Base-by-base conservation (phyloP, 2,888 invertebrate genomes). In the Osmoderma eremita region DNA sequence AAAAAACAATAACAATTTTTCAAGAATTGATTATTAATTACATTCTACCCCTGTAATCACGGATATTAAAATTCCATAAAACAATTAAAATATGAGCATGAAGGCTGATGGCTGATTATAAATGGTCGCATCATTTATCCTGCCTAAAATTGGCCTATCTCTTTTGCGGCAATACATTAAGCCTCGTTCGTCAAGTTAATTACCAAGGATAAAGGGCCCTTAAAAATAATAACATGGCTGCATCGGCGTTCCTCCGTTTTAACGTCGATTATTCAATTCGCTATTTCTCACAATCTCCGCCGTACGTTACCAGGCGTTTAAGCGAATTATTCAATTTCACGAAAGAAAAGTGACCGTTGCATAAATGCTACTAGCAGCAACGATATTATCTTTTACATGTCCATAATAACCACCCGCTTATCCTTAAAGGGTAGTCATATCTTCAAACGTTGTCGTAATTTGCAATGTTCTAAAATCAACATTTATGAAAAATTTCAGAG, bases 111-210 rank as follows among this genome's bases (percentile, higher is more conserved):
- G 24, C 50, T n/a, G 15, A 24, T 6, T 22, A 50, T 50, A 50
- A 50, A 50, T 50, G 15, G n/a, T 22, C 24, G 1, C 50, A 13
- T 2, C 24, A 50, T 50, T 30, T 3, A 50, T 50, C 24, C 20
- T 39, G 8, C 13, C 39, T 5, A 20, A 41, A 41, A 56, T 41
- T 41, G 38, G n/a, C 56, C 4, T 6, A 39, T n/a, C 13, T 39
- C n/a, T 56, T 56, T 41, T 17, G 39, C n/a, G 22, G 41, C 22
- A 56, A 56, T 56, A 56, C 20, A 41, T 56, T 41, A 22, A n/a
- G 20, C 18, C 41, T 56, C 56, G 56, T 56, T 56, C 22, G n/a
- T 56, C 56, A 56, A 41, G 56, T 22, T 56, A 56, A 56, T 56
- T 56, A 22, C 41, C n/a, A 56, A 12, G 39, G 39, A 39, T 56